Evolutionary conservation across 2,113 vertebrate genomes (phyloP).

Genomic region (Hemicordylus capensis): DNA sequence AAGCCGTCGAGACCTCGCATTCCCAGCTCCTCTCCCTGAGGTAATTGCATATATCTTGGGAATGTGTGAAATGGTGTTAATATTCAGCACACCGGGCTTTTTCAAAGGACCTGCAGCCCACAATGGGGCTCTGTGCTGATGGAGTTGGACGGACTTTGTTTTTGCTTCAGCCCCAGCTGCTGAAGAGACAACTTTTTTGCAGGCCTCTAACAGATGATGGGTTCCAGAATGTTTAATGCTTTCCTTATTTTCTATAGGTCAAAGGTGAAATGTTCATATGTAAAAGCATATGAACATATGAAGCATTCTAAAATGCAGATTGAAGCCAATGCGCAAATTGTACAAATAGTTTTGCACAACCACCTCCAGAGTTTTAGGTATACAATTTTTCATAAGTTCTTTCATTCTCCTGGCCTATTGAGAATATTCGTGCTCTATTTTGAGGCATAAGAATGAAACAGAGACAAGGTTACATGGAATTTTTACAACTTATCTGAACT

Average conservation of each 20-base stretch:
- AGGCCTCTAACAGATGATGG: conserved; percentile 5
- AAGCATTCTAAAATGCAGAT: conserved; percentile 31
- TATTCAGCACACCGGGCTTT: conserved; percentile 68
- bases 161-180: not conserved
- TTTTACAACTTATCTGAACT: not conserved
- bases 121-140: conserved; percentile 56
- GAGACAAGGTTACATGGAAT: not conserved
- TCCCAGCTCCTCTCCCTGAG: conserved; percentile 73
- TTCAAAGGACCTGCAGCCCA: conserved; percentile 59
- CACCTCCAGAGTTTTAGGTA: conserved; percentile 10
- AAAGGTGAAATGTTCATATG: conserved; percentile 23
- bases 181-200: conserved; percentile 35
- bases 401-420: not conserved
- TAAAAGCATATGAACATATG: conserved; percentile 22
- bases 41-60: conserved; percentile 80
- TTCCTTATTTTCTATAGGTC: conserved; percentile 10
- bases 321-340: conserved; percentile 1
- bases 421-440: not conserved
- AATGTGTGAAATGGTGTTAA: conserved; percentile 75
- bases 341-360: not conserved
- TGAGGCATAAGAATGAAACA: not conserved
- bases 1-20: conserved; percentile 78
- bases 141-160: conserved; percentile 46
- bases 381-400: not conserved
- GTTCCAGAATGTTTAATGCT: conserved; percentile 31